Evolutionary conservation across 92 coral and sea anemone species (phyloP), one percentile per base, ranked within the genome.

Genomic region (Porites lobata): DNA sequence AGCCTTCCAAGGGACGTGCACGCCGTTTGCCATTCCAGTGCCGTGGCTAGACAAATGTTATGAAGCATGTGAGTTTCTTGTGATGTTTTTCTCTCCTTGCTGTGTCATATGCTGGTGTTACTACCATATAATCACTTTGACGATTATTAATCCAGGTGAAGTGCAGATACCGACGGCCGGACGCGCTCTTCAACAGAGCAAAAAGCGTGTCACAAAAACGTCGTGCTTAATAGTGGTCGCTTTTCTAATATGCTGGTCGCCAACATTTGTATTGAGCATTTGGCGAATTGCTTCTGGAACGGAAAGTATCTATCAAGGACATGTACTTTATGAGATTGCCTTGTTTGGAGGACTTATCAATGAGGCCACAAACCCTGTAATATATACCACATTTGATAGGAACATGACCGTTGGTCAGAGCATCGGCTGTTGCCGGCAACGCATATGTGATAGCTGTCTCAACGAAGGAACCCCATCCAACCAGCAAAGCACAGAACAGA

Each of bases 101-200:
- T 72, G 86, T 15, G 77, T 91, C n/a, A 93, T 95, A 86, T 29
- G 29, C n/a, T 91, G 94, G 83, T 95, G 96, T 61, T 95, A 95
- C 68, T 63, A 77, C 20, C 90, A 85, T 38, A 91, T 95, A 38
- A 68, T 91, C 17, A 14, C n/a, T 38, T 1, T 65, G 19, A 77
- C 76, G 15, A 9, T 56, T 52, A 61, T 72, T 32, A 68, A 32
- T 62, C 13, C 87, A 85, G 79, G 90, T 9, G 76, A 78, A 9
- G 88, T 81, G 12, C 90, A 83, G n/a, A 79, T 69, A 12, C 89
- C 94, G 6, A 26, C 85, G 0, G 73, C 84, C 29, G 74, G 47
- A 52, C 75, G 63, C 1, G 50, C 95, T 12, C 66, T 75, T 26
- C 65, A 81, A 9, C 15, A 80, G 13, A 85, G 87, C 62, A 82